Percentiles rank a stretch among this genome's conserved stretches.
Evolutionary conservation across 2,888 invertebrate genomes (phyloP).

Genomic region (Myopa tessellatipennis): DNA sequence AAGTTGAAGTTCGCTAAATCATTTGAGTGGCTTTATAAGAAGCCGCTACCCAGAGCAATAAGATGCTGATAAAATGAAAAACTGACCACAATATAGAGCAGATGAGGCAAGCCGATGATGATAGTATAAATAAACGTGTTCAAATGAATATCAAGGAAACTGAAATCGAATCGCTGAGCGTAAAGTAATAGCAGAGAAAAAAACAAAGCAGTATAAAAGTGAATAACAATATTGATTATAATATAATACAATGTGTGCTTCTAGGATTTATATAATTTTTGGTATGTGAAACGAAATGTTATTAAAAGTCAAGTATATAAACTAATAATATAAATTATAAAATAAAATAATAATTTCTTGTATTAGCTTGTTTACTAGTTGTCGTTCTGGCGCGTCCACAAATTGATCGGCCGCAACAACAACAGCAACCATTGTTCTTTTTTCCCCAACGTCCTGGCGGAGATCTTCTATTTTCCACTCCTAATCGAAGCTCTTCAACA

Average conservation of each 20-base stretch:
- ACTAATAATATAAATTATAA: not conserved
- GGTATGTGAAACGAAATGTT: not conserved
- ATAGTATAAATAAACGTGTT: conserved; percentile 30
- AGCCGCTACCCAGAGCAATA: not conserved
- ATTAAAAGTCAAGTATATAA: not conserved
- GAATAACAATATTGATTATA: not conserved
- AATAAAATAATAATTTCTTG: not conserved
- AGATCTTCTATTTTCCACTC: not conserved
- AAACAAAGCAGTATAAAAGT: not conserved
- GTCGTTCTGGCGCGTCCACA: conserved; percentile 34
- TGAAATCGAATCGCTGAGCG: not conserved
- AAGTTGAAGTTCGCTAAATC: not conserved
- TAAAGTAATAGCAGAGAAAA: not conserved
- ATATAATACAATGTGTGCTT: not conserved
- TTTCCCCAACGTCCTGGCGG: not conserved
- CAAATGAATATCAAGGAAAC: not conserved
- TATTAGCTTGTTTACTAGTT: conserved; percentile 4
- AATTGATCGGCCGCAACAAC: conserved; percentile 7
- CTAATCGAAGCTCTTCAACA: not conserved
- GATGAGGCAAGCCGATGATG: not conserved
- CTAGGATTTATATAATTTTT: not conserved
- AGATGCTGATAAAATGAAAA: conserved; percentile 10
- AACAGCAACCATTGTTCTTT: conserved; percentile 15
- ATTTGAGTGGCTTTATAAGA: not conserved
- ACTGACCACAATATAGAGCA: not conserved